A percentile compares a stretch with the other conserved stretches of the same genome.
These are phyloP conservation scores for Odontocerum albicorne DNA, from an alignment of 2,888 invertebrate species.

Conservation along the genomic window DNA sequence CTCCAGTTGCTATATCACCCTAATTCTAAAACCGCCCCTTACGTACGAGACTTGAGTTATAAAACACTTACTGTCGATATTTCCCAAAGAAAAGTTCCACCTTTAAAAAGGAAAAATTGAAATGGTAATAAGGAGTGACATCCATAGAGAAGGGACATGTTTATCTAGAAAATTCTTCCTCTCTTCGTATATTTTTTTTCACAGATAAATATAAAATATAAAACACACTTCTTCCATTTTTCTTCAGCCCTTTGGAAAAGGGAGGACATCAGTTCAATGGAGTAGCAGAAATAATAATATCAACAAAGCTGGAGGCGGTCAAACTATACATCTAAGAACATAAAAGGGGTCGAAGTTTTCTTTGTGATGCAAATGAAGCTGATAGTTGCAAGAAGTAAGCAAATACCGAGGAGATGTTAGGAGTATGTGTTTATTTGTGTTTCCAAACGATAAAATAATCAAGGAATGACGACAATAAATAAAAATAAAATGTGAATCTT, in stretches of 20 bases:
- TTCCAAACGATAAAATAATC: no score
- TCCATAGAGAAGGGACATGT: slow-evolving; percentile 25
- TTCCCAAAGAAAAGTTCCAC: slow-evolving; percentile 19
- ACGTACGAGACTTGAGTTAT: slow-evolving; percentile 19
- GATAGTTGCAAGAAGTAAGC: background rate
- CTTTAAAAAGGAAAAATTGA: slow-evolving; percentile 32
- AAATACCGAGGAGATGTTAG: no score
- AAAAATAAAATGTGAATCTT: no score
- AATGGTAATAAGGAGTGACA: slow-evolving; percentile 28
- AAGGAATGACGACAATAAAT: no score
- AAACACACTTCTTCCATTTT: slow-evolving; percentile 32
- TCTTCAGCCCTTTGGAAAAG: slow-evolving; percentile 26
- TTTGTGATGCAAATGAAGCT: slow-evolving; percentile 16
- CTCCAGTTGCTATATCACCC: slow-evolving; percentile 19
- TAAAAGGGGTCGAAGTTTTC: slow-evolving; percentile 9
- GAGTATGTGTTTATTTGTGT: no score
- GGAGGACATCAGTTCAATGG: slow-evolving; percentile 10
- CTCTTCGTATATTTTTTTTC: slow-evolving; percentile 13
- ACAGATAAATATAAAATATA: slow-evolving; percentile 32
- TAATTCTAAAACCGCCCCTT: slow-evolving; percentile 27
- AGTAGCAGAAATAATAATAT: slow-evolving; percentile 13
- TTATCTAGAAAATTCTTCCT: slow-evolving; percentile 29
- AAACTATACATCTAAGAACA: slow-evolving; percentile 8
- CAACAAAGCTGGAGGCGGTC: slow-evolving; percentile 10
- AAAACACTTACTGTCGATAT: slow-evolving; percentile 33